Evolutionary conservation across 2,797 vertebrate species (phyloP).

Genomic region (Acomys russatus): DNA sequence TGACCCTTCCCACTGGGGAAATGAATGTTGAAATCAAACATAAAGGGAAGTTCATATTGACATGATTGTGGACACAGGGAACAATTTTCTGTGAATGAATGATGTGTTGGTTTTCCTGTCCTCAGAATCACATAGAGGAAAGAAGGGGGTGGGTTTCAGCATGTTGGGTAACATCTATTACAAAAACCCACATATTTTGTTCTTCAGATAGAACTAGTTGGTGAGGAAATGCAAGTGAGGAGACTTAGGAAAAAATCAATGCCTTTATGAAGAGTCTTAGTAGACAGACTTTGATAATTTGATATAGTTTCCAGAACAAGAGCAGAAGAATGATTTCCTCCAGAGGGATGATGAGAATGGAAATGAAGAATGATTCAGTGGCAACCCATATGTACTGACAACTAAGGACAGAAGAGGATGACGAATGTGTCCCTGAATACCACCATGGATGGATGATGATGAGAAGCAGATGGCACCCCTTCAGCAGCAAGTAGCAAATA

Average conservation of each 20-base stretch:
- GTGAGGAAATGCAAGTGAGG: neutral
- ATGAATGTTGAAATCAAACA: neutral
- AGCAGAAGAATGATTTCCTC: constrained; percentile 24
- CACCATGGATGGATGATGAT: constrained; percentile 63
- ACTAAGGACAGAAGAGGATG: neutral
- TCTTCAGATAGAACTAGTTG: neutral
- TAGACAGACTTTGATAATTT: neutral
- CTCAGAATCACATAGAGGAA: neutral
- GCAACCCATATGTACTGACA: constrained; percentile 14
- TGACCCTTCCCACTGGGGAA: neutral
- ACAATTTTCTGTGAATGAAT: neutral
- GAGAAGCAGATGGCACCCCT: constrained; percentile 63
- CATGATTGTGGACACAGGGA: neutral
- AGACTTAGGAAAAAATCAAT: neutral
- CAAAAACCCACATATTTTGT: neutral
- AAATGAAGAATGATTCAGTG: constrained; percentile 57
- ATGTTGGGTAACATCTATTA: neutral
- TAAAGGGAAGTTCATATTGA: neutral
- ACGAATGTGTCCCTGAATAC: constrained; percentile 62
- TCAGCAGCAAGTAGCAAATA: constrained; percentile 59
- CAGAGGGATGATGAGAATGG: neutral
- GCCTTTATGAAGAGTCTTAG: neutral
- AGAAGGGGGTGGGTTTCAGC: neutral
- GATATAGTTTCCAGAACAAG: neutral
- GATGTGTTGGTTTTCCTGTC: neutral